Evolutionary conservation across 2,113 vertebrate genomes (phyloP).

Genomic region (Nothobranchius kuhntae): DNA sequence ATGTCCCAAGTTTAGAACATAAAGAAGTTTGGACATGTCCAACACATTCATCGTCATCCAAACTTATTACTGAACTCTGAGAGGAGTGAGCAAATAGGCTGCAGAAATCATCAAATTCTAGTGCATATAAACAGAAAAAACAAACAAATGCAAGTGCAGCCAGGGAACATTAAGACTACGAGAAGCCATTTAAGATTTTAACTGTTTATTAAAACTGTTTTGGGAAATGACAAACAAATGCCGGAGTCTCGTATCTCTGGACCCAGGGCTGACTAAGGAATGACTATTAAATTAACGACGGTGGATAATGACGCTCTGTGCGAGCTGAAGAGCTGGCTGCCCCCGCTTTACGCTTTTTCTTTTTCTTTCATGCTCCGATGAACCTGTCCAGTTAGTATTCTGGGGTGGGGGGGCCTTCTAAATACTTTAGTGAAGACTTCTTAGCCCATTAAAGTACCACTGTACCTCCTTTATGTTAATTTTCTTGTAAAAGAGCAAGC

Average conservation of each 20-base stretch:
- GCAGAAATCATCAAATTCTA: conserved; percentile 74
- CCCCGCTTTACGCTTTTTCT: conserved; percentile 70
- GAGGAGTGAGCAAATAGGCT: conserved; percentile 69
- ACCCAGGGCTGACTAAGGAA: conserved; percentile 70
- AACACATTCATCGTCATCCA: conserved; percentile 64
- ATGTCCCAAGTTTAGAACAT: conserved; percentile 53
- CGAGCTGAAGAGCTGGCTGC: conserved; percentile 64
- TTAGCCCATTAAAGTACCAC: conserved; percentile 78
- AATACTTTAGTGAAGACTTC: conserved; percentile 80
- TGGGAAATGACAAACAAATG: conserved; percentile 77
- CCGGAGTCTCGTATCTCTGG: conserved; percentile 65
- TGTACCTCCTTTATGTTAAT: conserved; percentile 77
- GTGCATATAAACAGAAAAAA: conserved; percentile 27
- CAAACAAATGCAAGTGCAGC: conserved; percentile 55
- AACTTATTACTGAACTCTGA: conserved; percentile 71
- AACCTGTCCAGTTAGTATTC: conserved; percentile 78
- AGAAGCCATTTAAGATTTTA: conserved; percentile 76
- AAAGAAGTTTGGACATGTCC: conserved; percentile 54
- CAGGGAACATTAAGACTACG: conserved; percentile 73
- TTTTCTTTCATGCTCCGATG: conserved; percentile 77
- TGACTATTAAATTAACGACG: conserved; percentile 80
- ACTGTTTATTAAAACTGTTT: conserved; percentile 81
- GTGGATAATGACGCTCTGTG: conserved; percentile 74
- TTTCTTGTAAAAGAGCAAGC: conserved; percentile 76
- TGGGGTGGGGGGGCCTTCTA: conserved; percentile 60